These are phyloP conservation scores for Cantharis rustica DNA, from an alignment of 2,888 invertebrate genomes.

Conservation along the genomic window DNA sequence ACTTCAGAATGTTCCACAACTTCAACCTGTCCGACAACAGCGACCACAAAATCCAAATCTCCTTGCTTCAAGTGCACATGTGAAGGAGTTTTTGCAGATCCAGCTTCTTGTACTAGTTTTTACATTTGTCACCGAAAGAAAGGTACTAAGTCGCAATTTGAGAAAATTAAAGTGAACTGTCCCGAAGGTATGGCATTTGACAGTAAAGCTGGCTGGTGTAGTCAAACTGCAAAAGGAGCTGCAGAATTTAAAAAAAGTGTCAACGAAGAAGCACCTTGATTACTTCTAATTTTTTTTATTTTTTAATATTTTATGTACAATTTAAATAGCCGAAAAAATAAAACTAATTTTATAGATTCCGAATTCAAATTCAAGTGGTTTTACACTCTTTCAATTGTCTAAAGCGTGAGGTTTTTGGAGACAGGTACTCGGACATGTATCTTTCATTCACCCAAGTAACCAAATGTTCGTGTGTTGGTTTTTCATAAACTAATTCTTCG, in stretches of 20 bases:
- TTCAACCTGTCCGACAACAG: not conserved
- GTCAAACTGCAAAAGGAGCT: not conserved
- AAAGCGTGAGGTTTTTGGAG: rapidly evolving
- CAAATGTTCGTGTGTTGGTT: not conserved
- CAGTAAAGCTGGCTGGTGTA: conserved; percentile 1
- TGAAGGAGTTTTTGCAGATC: conserved; percentile 21
- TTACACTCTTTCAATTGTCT: not conserved
- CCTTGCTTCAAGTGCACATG: conserved; percentile 6
- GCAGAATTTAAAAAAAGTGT: not conserved
- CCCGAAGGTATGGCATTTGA: not conserved
- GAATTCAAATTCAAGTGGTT: too few species aligned
- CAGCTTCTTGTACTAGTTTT: conserved; percentile 8
- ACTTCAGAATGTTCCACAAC: not conserved
- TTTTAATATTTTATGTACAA: not conserved
- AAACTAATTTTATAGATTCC: not conserved
- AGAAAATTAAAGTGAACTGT: not conserved
- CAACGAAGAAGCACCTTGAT: not conserved
- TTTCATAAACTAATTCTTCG: not conserved
- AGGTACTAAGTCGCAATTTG: not conserved
- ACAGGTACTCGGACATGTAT: not conserved
- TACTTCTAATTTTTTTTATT: not conserved
- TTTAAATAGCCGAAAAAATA: not conserved
- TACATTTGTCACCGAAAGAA: conserved; percentile 8
- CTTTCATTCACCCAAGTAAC: not conserved
- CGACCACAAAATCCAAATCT: not conserved